These are phyloP conservation scores for Bugulina stolonifera DNA, from an alignment of 2,888 invertebrate genomes.

Conservation along the genomic window DNA sequence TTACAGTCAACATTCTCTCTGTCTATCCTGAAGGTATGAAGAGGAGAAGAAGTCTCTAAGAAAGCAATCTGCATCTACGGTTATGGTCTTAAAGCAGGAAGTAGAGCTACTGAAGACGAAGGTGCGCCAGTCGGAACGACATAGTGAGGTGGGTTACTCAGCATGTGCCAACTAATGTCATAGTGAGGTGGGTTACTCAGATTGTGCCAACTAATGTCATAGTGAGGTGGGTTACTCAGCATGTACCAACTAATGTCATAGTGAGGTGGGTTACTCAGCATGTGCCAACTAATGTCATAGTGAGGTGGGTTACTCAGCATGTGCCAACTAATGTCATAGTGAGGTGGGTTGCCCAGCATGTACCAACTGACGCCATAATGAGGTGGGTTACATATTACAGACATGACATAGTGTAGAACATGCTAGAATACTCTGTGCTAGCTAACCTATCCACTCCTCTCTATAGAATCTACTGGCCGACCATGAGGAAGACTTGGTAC, in stretches of 20 bases:
- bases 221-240: too few species aligned
- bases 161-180: background rate
- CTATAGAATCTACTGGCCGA: conserved; percentile 27
- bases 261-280: background rate
- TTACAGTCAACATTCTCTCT: too few species aligned
- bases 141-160: conserved; percentile 6
- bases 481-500: conserved; percentile 28
- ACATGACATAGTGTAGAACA: too few species aligned
- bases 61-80: conserved; percentile 31
- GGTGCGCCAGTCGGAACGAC: conserved; percentile 30
- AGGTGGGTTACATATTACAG: background rate
- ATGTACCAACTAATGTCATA: too few species aligned
- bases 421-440: too few species aligned
- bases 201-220: too few species aligned
- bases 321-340: too few species aligned
- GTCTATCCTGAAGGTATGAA: conserved; percentile 29
- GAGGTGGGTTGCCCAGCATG: too few species aligned
- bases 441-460: too few species aligned
- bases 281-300: background rate
- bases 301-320: too few species aligned
- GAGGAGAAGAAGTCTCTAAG: conserved; percentile 33
- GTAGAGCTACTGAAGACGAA: conserved; percentile 30
- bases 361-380: conserved; percentile 28
- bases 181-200: too few species aligned
- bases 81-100: conserved; percentile 32